Base-by-base conservation (phyloP, 1,140 invertebrate genomes). In the Tetragonula clypearis region DNA sequence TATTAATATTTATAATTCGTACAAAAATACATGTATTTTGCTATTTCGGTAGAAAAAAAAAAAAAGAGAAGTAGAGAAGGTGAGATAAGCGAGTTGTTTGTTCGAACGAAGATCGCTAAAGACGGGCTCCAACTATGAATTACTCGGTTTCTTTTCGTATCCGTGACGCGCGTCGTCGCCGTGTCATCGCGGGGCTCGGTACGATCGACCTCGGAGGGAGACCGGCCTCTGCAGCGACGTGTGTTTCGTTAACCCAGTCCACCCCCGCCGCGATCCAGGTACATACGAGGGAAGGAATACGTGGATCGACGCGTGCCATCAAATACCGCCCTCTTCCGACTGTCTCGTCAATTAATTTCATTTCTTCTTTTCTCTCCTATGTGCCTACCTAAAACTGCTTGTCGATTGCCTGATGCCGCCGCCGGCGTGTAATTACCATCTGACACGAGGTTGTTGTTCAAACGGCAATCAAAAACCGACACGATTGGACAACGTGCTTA, bases 21-120 rank as follows among this genome's bases (percentile, higher is more conserved):
- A 92, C 85, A 92, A 92, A 92, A 92, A 92, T 91, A 92, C 90
- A 92, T 69, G 65, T 91, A 91, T 84, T 90, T 81, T 91, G 87
- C 87, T 91, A 91, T 86, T 84, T 90, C 72, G 87, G 83, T 92
- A 92, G 69, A 92, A 92, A 91, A 90, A 84, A 90, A 84, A 91
- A 88, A 78, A n/a, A 92, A 91, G 90, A 91, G 77, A 91, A 92
- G 90, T 49, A 49, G 71, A 92, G 89, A 69, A 35, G 68, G 68
- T 88, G 88, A 89, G 82, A 86, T 65, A 88, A 90, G 87, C 83
- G 82, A 86, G 84, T 78, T 86, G 87, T 65, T 82, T 85, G 78
- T 4, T 84, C 84, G 73, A 86, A 85, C 86, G 88, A 90, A 89
- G 84, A 79, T 83, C 85, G 53, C 72, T 76, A 65, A 74, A 82